phyloP scores from a whole-genome alignment of 2,888 invertebrate species.

The Synanthedon myopaeformis region DNA sequence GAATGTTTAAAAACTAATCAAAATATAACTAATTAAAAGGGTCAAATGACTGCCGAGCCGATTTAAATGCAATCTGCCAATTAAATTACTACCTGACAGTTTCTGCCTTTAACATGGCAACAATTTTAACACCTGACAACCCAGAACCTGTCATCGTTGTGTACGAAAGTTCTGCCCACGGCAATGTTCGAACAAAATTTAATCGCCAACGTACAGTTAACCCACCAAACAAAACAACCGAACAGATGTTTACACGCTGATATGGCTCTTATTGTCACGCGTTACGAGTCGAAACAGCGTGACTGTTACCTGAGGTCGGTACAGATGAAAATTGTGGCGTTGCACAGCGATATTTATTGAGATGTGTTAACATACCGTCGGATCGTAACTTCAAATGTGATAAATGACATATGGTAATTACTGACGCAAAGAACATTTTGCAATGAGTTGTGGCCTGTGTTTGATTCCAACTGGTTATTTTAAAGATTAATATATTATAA shows the following conservation, averaged over 20 bases:
- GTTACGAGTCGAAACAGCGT: background rate
- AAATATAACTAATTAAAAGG: too few species aligned
- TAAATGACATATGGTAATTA: background rate
- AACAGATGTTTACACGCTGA: background rate
- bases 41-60: too few species aligned
- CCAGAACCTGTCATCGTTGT: constrained; percentile 10
- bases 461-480: background rate
- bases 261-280: background rate
- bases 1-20: too few species aligned
- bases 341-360: constrained; percentile 18
- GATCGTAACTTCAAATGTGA: constrained; percentile 1
- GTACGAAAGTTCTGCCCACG: constrained; percentile 17
- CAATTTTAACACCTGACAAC: constrained; percentile 7
- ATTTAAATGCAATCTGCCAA: too few species aligned
- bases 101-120: background rate
- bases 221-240: background rate
- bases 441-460: background rate
- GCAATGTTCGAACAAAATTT: constrained; percentile 13
- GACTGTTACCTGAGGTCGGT: background rate
- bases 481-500: too few species aligned
- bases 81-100: too few species aligned
- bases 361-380: constrained; percentile 25
- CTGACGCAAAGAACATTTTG: background rate
- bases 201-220: constrained; percentile 16
- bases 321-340: background rate